These are phyloP conservation scores for Phaethornis superciliosus DNA, from an alignment of 2,113 vertebrate species.

Conservation along the genomic window DNA sequence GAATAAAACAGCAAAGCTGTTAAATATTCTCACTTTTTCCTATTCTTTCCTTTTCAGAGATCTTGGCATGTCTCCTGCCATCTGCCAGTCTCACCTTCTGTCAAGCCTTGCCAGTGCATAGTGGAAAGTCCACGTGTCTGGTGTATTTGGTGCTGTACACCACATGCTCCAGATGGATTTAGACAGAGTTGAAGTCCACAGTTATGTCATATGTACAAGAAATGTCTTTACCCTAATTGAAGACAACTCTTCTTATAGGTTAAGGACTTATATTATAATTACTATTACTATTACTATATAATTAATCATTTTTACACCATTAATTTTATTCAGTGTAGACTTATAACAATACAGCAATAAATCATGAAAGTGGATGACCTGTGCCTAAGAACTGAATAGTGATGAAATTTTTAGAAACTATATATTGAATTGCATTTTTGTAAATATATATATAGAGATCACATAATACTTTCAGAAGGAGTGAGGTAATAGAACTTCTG, in stretches of 20 bases:
- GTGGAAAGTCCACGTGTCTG: not conserved
- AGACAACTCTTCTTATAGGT: not conserved
- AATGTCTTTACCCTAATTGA: not conserved
- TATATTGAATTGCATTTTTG: not conserved
- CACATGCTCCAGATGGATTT: not conserved
- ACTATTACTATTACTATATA: not conserved
- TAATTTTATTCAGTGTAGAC: not conserved
- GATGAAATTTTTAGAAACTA: not conserved
- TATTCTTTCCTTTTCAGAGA: not conserved
- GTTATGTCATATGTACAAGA: not conserved
- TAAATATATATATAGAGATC: not conserved
- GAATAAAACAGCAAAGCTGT: not conserved
- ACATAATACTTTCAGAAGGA: not conserved
- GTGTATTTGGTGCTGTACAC: not conserved
- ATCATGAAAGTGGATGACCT: not conserved
- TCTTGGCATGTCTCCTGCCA: not conserved
- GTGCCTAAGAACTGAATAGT: not conserved
- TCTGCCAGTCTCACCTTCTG: not conserved
- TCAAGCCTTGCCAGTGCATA: not conserved
- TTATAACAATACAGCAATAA: not conserved
- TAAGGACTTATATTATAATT: not conserved
- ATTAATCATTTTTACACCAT: not conserved
- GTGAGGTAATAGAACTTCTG: not conserved
- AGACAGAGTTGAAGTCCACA: not conserved
- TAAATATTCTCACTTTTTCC: not conserved